phyloP scores from a whole-genome alignment of 30 jellyfish, hydroid and myxozoan species.

The Nemopilema nomurai region DNA sequence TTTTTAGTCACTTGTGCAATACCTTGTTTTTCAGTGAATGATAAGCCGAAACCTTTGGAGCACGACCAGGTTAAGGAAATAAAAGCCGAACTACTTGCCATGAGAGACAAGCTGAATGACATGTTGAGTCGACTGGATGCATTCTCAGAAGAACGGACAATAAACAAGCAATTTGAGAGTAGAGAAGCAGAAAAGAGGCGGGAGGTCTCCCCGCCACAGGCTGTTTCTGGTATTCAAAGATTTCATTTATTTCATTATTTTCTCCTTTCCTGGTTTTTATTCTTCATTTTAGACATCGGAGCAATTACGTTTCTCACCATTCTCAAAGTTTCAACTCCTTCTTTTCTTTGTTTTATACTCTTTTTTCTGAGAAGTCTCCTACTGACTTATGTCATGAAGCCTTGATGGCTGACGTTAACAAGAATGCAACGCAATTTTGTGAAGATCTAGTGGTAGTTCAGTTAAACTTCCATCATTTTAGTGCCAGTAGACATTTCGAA shows the following conservation, averaged over 20 bases:
- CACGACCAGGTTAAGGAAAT: constrained; percentile 95
- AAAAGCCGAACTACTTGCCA: constrained; percentile 69
- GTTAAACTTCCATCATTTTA: too few relatives aligned
- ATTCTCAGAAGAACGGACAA: constrained; percentile 59
- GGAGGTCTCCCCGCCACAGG: constrained; percentile 23
- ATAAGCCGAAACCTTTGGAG: constrained; percentile 92
- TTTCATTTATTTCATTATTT: neutral
- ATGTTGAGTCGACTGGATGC: constrained; percentile 70
- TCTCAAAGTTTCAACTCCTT: too few relatives aligned
- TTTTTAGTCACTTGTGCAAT: neutral
- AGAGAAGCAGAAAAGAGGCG: constrained; percentile 32
- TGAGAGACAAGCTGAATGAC: constrained; percentile 83
- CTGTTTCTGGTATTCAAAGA: neutral
- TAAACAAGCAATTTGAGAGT: constrained; percentile 29
- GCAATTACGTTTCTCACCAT: too few relatives aligned
- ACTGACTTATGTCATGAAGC: too few relatives aligned
- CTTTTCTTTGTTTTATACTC: too few relatives aligned
- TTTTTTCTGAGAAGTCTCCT: too few relatives aligned
- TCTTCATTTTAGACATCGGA: too few relatives aligned
- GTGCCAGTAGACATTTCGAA: too few relatives aligned
- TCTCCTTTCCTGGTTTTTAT: neutral
- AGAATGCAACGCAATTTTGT: too few relatives aligned
- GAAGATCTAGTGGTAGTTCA: too few relatives aligned
- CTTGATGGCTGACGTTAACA: too few relatives aligned
- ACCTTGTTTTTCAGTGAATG: too few relatives aligned